Evolutionary conservation across 2,888 invertebrate species (phyloP).

Genomic region (Cryptocephalus moraei): DNA sequence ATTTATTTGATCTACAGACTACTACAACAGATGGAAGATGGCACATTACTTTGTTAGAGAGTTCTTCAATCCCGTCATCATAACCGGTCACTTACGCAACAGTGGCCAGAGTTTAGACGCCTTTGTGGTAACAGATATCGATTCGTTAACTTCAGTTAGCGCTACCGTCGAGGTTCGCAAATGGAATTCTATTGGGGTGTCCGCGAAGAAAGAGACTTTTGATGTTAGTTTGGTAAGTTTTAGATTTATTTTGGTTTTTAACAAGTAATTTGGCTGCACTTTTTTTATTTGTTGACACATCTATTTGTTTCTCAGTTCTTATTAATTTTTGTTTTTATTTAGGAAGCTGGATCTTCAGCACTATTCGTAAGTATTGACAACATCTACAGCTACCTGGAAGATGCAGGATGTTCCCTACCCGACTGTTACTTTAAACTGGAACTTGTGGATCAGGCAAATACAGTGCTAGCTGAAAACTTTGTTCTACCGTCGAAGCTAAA

Average conservation of each 20-base stretch:
- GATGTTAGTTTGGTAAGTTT: conserved; percentile 13
- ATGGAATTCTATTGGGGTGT: conserved; percentile 34
- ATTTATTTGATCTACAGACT: conserved; percentile 22
- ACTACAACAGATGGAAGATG: conserved; percentile 33
- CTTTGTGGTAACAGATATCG: conserved; percentile 54
- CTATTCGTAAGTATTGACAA: not conserved
- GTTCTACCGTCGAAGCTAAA: no score
- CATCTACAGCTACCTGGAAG: not conserved
- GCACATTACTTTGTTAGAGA: conserved; percentile 79
- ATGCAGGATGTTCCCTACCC: not conserved
- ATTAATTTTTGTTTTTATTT: conserved; percentile 1
- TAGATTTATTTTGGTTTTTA: not conserved
- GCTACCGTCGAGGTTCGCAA: conserved; percentile 48
- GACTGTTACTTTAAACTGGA: not conserved
- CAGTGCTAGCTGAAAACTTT: no score
- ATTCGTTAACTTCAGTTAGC: not conserved
- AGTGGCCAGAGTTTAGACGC: conserved; percentile 45
- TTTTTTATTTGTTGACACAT: no score
- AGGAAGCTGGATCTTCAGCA: conserved; percentile 13
- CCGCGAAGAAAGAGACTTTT: conserved; percentile 7
- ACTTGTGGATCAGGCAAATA: not conserved
- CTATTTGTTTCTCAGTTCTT: no score
- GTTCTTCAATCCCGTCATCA: conserved; percentile 71
- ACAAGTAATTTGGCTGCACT: not conserved
- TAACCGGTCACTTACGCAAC: conserved; percentile 46